Evolutionary conservation across 2,113 vertebrate genomes (phyloP).

Genomic region (Porphyrio hochstetteri): DNA sequence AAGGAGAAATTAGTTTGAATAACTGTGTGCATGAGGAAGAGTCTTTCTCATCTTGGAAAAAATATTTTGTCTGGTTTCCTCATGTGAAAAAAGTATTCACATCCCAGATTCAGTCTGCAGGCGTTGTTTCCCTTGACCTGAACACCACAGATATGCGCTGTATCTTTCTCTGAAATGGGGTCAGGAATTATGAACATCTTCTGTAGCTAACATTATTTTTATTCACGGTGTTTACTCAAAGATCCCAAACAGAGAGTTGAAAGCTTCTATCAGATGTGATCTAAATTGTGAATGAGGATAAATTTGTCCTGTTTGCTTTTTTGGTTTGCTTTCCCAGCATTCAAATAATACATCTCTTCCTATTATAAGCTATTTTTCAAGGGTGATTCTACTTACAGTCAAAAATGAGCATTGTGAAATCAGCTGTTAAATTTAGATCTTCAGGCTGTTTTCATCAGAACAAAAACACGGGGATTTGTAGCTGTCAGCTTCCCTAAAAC

Average conservation of each 20-base stretch:
- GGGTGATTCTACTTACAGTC: conserved; percentile 36
- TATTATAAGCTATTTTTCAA: conserved; percentile 48
- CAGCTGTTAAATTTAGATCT: conserved; percentile 63
- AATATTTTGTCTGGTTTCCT: neutral
- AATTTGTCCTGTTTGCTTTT: neutral
- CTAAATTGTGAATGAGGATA: conserved; percentile 6
- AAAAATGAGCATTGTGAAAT: conserved; percentile 61
- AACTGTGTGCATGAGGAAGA: neutral
- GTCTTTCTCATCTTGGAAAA: neutral
- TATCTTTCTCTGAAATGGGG: neutral
- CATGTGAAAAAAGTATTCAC: neutral
- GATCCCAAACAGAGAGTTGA: neutral
- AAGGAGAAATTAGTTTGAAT: neutral
- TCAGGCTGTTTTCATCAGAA: conserved; percentile 47
- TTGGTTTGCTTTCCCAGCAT: neutral
- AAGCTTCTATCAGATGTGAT: neutral
- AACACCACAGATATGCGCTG: neutral
- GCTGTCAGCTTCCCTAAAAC: conserved; percentile 40
- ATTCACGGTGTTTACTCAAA: neutral
- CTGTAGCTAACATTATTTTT: neutral
- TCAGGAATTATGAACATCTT: neutral
- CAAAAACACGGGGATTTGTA: conserved; percentile 51
- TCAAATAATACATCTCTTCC: neutral
- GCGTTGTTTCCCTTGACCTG: rapidly evolving
- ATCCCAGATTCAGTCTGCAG: neutral